Evolutionary conservation across 2,888 invertebrate genomes (phyloP).

Genomic region (Melanophora roralis): DNA sequence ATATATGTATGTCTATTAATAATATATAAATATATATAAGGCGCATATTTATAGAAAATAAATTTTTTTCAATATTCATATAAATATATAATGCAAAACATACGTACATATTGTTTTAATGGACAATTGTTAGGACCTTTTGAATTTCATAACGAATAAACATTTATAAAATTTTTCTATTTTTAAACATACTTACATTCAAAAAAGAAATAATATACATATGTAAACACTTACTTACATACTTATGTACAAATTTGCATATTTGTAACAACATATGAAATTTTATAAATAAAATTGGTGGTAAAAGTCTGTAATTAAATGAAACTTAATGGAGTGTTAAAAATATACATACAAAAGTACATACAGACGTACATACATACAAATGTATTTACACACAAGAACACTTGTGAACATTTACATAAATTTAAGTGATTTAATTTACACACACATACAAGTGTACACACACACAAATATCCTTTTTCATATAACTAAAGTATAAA

Average conservation of each 20-base stretch:
- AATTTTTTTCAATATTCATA: too few relatives aligned
- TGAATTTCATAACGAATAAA: neutral
- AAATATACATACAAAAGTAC: neutral
- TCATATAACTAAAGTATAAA: neutral
- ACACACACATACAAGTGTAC: neutral
- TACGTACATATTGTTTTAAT: neutral
- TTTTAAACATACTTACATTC: neutral
- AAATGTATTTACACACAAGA: neutral
- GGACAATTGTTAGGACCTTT: neutral
- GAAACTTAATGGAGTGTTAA: slow-evolving; percentile 54
- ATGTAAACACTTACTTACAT: neutral
- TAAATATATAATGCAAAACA: too few relatives aligned
- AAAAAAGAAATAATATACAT: neutral
- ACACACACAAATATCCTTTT: neutral
- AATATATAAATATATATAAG: too few relatives aligned
- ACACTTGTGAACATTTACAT: too few relatives aligned
- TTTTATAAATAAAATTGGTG: neutral
- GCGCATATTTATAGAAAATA: too few relatives aligned
- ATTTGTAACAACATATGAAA: too few relatives aligned
- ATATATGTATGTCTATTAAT: too few relatives aligned
- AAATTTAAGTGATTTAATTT: neutral
- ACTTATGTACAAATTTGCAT: neutral
- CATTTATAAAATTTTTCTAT: neutral
- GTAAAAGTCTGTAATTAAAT: slow-evolving; percentile 46
- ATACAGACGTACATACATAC: neutral